Evolutionary conservation across 1,140 invertebrate genomes (phyloP).

Genomic region (Drosophila gunungcola): DNA sequence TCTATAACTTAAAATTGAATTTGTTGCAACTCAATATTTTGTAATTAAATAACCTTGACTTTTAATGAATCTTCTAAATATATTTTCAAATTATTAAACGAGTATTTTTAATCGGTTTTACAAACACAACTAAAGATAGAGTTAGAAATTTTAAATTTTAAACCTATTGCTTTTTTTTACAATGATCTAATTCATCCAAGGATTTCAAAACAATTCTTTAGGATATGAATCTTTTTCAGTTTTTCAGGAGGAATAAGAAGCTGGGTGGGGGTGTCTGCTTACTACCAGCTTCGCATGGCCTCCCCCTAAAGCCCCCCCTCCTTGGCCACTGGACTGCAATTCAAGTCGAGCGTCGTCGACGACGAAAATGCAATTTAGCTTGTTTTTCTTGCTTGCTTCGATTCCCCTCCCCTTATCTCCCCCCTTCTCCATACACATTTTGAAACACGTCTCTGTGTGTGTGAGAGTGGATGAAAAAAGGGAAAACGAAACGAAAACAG

Average conservation of each 20-base stretch:
- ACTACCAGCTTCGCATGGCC: slow-evolving; percentile 2
- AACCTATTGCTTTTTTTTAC: too few species aligned
- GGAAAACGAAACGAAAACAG: slow-evolving; percentile 81
- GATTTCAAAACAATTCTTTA: too few species aligned
- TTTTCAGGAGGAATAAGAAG: not conserved
- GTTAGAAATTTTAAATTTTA: too few species aligned
- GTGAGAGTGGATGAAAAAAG: slow-evolving; percentile 68
- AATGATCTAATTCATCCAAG: too few species aligned
- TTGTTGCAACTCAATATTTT: too few species aligned
- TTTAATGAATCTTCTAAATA: too few species aligned
- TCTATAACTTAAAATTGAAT: too few species aligned
- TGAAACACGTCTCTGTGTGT: slow-evolving; percentile 50
- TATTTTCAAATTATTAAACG: too few species aligned
- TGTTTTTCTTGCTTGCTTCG: slow-evolving; percentile 76
- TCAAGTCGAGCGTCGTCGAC: slow-evolving; percentile 57
- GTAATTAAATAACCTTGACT: too few species aligned
- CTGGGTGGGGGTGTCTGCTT: not conserved
- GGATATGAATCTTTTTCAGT: too few species aligned
- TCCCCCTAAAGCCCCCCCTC: slow-evolving; percentile 1
- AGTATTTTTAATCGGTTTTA: too few species aligned
- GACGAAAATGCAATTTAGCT: slow-evolving; percentile 82
- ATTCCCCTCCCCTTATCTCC: slow-evolving; percentile 35
- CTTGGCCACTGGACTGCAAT: slow-evolving; percentile 50
- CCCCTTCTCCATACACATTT: slow-evolving; percentile 48
- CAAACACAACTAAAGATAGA: too few species aligned